Percentiles rank a stretch among this genome's conserved stretches.
Conservation (phyloP, 2,888 invertebrate species). For the Siphlonurus alternatus region DNA sequence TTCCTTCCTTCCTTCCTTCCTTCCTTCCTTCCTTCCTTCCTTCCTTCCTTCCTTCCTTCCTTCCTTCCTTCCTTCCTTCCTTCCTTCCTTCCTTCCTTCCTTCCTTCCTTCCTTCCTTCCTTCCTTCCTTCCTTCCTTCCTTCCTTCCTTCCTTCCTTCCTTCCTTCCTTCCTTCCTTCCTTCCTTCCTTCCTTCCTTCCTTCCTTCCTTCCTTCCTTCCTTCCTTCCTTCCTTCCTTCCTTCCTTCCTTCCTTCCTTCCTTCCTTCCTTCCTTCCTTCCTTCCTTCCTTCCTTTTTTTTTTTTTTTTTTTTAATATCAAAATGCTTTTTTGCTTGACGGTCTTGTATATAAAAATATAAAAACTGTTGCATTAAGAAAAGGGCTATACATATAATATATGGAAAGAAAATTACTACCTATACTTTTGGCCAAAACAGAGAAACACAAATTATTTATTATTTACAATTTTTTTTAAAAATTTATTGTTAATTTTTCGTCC, state of each 20-base stretch:
- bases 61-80: constrained; percentile 6
- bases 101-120: constrained; percentile 3
- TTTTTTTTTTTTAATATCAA: no score
- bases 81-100: constrained; percentile 3
- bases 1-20: constrained; percentile 5
- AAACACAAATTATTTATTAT: no score
- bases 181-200: not conserved
- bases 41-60: constrained; percentile 6
- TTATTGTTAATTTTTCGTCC: no score
- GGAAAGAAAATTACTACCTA: no score
- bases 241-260: constrained; percentile 8
- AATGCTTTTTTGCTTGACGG: not conserved
- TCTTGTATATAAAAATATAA: no score
- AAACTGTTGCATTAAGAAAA: no score
- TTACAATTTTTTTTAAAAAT: no score
- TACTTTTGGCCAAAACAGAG: no score
- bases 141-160: not conserved
- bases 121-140: not conserved
- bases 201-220: not conserved
- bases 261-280: constrained; percentile 6
- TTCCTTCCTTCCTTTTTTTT: not conserved
- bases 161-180: constrained; percentile 1
- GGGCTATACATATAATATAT: no score
- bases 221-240: not conserved
- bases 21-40: constrained; percentile 6